Evolutionary conservation across 1,140 invertebrate genomes (phyloP).

Genomic region (Bemisia tabaci): DNA sequence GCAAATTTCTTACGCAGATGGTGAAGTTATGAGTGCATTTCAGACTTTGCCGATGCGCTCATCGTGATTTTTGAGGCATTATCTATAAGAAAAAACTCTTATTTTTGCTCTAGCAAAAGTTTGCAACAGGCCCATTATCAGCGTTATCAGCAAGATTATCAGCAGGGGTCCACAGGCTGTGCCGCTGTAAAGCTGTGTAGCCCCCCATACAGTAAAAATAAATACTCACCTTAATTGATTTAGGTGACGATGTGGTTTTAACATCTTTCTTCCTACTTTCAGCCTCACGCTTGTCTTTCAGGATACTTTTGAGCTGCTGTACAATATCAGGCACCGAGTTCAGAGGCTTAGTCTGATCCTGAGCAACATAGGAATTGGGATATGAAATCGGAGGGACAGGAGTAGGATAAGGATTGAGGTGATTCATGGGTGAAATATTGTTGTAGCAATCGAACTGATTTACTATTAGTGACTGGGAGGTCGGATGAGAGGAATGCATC

Average conservation of each 20-base stretch:
- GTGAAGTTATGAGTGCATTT: too few relatives aligned
- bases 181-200: too few relatives aligned
- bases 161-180: too few relatives aligned
- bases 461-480: not conserved
- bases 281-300: conserved; percentile 38
- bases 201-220: too few relatives aligned
- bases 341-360: not conserved
- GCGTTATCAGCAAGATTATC: too few relatives aligned
- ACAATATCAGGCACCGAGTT: conserved; percentile 48
- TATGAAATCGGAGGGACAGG: not conserved
- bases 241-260: not conserved
- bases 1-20: too few relatives aligned
- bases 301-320: conserved; percentile 50
- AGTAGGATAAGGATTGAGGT: not conserved
- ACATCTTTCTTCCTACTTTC: conserved; percentile 19
- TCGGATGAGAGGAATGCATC: not conserved
- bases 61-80: too few relatives aligned
- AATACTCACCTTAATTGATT: not conserved
- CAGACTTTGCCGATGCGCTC: too few relatives aligned
- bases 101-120: too few relatives aligned
- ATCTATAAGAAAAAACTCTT: too few relatives aligned
- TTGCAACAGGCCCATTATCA: too few relatives aligned
- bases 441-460: not conserved
- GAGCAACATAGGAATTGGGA: not conserved
- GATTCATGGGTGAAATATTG: not conserved